Percentiles rank a stretch among this genome's conserved stretches.
Evolutionary conservation across 2,797 vertebrate genomes (phyloP).

Genomic region (Galago senegalensis): DNA sequence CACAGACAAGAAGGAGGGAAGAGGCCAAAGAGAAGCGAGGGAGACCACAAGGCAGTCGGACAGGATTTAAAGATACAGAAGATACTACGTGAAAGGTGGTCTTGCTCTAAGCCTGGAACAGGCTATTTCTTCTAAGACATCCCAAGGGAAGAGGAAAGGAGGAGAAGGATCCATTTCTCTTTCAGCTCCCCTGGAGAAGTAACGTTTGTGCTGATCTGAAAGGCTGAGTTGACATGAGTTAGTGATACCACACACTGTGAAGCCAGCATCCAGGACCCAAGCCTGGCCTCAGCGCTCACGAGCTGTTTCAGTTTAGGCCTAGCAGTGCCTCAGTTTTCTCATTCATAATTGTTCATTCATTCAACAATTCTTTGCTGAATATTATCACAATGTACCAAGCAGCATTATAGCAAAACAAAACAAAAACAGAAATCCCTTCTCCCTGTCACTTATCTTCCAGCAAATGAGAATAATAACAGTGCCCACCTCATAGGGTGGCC

Average conservation of each 20-base stretch:
- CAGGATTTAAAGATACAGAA: neutral
- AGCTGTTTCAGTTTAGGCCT: neutral
- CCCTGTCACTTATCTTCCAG: neutral
- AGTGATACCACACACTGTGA: neutral
- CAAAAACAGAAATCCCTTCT: neutral
- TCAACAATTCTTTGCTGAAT: neutral
- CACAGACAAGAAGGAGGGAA: neutral
- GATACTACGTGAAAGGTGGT: neutral
- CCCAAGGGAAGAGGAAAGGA: neutral
- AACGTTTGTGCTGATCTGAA: constrained; percentile 10
- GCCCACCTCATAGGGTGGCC: neutral
- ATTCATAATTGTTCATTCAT: neutral
- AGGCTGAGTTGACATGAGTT: neutral
- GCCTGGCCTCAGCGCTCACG: neutral
- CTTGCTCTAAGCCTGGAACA: neutral
- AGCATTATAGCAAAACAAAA: neutral
- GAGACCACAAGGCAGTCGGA: neutral
- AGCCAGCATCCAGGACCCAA: neutral
- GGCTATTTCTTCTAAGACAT: neutral
- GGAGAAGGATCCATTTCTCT: neutral
- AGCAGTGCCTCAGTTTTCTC: neutral
- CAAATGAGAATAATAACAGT: neutral
- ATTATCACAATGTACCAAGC: too few species aligned
- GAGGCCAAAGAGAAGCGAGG: neutral
- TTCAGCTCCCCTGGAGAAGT: neutral